Percentiles rank a stretch among this genome's conserved stretches.
phyloP scores from a whole-genome alignment of 2,113 vertebrate species.

The Bubo bubo region DNA sequence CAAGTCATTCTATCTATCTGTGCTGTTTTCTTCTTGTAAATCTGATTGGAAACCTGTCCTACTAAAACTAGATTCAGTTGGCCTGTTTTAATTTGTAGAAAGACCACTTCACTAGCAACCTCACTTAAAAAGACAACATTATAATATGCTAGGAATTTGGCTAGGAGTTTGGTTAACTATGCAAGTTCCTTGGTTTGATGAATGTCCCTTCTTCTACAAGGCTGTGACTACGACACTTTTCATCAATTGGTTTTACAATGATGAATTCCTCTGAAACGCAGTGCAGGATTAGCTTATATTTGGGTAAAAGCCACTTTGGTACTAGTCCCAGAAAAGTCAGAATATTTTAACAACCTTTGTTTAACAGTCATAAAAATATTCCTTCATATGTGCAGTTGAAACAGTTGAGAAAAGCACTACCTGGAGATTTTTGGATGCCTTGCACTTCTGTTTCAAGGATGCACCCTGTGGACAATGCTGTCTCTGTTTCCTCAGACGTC shows the following conservation, averaged over 20 bases:
- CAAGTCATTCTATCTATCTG: neutral
- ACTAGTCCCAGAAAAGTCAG: neutral
- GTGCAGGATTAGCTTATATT: neutral
- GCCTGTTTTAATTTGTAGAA: neutral
- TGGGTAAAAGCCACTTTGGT: neutral
- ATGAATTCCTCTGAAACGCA: neutral
- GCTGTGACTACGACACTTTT: neutral
- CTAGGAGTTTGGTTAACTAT: neutral
- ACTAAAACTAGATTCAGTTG: neutral
- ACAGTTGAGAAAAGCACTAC: neutral
- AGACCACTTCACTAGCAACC: neutral
- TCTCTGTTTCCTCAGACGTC: neutral
- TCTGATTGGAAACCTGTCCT: neutral
- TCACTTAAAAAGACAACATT: neutral
- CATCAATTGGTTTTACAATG: neutral
- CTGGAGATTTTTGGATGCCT: neutral
- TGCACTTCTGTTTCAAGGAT: neutral
- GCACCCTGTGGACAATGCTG: accelerated
- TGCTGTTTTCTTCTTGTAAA: neutral
- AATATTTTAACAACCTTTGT: neutral
- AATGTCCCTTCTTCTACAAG: neutral
- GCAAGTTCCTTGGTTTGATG: neutral
- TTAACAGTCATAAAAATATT: neutral
- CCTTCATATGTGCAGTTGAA: neutral
- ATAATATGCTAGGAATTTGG: neutral